These are phyloP conservation scores for Onychostoma macrolepis DNA, from an alignment of 2,113 vertebrate genomes.

Conservation along the genomic window DNA sequence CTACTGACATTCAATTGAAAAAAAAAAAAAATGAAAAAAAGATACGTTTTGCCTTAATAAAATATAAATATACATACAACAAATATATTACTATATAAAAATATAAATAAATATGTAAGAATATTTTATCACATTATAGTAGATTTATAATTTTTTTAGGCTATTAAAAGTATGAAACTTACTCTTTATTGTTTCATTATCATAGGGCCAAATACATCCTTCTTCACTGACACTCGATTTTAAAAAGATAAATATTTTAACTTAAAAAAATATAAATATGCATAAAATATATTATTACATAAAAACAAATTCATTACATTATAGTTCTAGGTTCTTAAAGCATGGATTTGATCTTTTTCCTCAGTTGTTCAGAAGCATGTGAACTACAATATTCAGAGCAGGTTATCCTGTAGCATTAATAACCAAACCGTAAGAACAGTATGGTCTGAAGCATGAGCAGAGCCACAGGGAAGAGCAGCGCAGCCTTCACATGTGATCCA, in stretches of 20 bases:
- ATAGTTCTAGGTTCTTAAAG: too few species aligned
- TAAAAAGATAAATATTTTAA: too few species aligned
- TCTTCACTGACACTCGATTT: too few species aligned
- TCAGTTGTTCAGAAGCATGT: neutral
- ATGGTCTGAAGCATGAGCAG: neutral
- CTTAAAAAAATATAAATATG: too few species aligned
- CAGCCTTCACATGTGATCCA: neutral
- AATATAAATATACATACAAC: too few species aligned
- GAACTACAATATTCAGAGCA: neutral
- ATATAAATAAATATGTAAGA: neutral
- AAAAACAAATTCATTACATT: too few species aligned
- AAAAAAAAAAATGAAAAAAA: too few species aligned
- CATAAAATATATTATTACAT: too few species aligned
- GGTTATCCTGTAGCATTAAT: neutral
- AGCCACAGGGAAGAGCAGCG: constrained; percentile 9
- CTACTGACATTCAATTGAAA: too few species aligned
- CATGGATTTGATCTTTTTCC: neutral
- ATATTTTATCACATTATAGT: neutral
- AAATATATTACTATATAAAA: neutral
- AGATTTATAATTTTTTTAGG: neutral
- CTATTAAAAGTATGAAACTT: neutral
- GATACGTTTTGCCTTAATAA: too few species aligned
- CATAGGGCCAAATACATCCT: too few species aligned
- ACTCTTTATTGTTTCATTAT: too few species aligned
- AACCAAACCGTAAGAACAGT: neutral